Base-by-base conservation (phyloP, 2,888 invertebrate genomes). In the Cyclophora punctaria region DNA sequence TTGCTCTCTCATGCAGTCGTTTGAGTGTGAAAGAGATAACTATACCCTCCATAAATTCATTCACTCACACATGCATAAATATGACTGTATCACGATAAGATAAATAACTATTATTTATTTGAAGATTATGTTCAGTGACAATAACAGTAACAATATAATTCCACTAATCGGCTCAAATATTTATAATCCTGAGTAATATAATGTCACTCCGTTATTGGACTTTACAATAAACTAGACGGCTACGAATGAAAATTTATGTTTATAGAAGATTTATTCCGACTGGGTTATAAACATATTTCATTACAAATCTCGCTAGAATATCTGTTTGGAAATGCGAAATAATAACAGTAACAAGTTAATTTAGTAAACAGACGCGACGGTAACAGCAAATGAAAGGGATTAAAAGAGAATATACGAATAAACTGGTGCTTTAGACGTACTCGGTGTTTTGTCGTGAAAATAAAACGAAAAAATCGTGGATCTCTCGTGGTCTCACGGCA, bases 141-240 rank as follows among this genome's bases (percentile, higher is more conserved):
- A 50, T 55, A 53, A 54, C 50, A 45, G 44, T 55, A 47, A 54
- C 51, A 57, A 55, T 57, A 53, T 52, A 46, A 56, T 48, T 20
- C 47, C 41, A 48, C 48, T 58, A 59, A 59, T 54, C 55, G 54
- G 52, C 53, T 59, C 50, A 53, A 43, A 58, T 57, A 60, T 58
- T 55, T 59, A 60, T 55, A 57, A 58, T 55, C 53, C 53, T 52
- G 48, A 41, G 49, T 53, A 50, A 47, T 44, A 55, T 52, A 55
- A 55, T 45, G 51, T 47, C 20, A 34, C 33, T 41, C 47, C 20
- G 45, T 46, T 47, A 60, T 59, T 60, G 59, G 58, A 51, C 53
- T 42, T 47, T 52, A 53, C 55, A 57, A 56, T 53, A 60, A 51
- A 51, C 44, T 48, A 51, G 53, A 46, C 50, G 41, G 46, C 50